Evolutionary conservation across 2,888 invertebrate species (phyloP).

Genomic region (Pachliopta kotzebuea): DNA sequence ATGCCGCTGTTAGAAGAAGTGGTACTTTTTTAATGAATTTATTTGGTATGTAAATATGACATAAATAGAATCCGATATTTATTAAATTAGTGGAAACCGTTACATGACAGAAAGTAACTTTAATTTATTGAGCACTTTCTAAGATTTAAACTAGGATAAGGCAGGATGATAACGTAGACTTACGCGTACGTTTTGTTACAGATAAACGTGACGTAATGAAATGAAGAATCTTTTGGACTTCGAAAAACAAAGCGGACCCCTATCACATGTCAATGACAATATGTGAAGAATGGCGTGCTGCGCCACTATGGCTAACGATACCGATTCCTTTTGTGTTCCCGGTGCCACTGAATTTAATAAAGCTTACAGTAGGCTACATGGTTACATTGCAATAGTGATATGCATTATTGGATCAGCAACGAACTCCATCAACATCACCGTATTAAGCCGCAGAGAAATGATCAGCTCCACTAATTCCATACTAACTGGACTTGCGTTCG

Average conservation of each 20-base stretch:
- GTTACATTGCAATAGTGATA: slow-evolving; percentile 91
- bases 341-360: slow-evolving; percentile 82
- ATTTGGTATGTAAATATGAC: no score
- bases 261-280: slow-evolving; percentile 34
- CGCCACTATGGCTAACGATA: slow-evolving; percentile 55
- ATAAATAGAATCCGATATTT: no score
- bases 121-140: neutral
- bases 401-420: slow-evolving; percentile 95
- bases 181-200: slow-evolving; percentile 29
- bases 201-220: slow-evolving; percentile 18
- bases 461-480: slow-evolving; percentile 94
- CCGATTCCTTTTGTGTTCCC: slow-evolving; percentile 77
- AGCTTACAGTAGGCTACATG: slow-evolving; percentile 88
- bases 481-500: slow-evolving; percentile 93
- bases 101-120: neutral
- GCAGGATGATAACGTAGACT: neutral
- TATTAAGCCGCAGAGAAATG: slow-evolving; percentile 94
- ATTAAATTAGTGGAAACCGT: no score
- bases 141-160: neutral
- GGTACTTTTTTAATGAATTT: no score
- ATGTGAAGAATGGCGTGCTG: slow-evolving; percentile 29
- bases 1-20: no score
- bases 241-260: slow-evolving; percentile 4
- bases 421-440: slow-evolving; percentile 95
- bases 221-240: slow-evolving; percentile 19